phyloP scores from a whole-genome alignment of 2,113 vertebrate genomes.

The Synchiropus splendidus region DNA sequence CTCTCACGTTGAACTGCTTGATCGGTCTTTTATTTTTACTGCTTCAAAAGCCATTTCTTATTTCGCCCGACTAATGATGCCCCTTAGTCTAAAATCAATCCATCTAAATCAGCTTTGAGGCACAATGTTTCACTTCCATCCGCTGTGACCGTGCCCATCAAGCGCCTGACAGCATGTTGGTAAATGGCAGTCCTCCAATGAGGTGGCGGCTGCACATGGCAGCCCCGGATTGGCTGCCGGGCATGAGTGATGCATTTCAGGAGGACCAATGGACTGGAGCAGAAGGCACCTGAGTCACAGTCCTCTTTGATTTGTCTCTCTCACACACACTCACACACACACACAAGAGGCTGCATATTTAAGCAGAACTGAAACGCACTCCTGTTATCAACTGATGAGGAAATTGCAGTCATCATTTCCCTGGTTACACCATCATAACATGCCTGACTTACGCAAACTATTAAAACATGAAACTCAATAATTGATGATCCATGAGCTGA shows the following conservation, averaged over 20 bases:
- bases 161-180: constrained; percentile 61
- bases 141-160: constrained; percentile 52
- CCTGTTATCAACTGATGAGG: constrained; percentile 23
- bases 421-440: too few relatives aligned
- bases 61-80: too few relatives aligned
- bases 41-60: too few relatives aligned
- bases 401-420: constrained; percentile 25
- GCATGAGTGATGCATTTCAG: constrained; percentile 54
- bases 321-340: constrained; percentile 2
- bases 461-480: too few relatives aligned
- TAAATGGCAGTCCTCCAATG: constrained; percentile 67
- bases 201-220: constrained; percentile 64
- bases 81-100: too few relatives aligned
- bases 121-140: constrained; percentile 34
- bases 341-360: constrained; percentile 13
- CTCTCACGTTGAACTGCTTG: too few relatives aligned
- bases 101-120: not conserved
- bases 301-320: constrained; percentile 31
- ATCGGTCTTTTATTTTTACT: too few relatives aligned
- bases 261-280: constrained; percentile 59
- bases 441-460: too few relatives aligned
- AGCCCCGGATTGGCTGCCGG: constrained; percentile 61
- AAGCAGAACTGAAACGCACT: constrained; percentile 19
- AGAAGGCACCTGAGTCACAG: constrained; percentile 56
- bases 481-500: too few relatives aligned